Evolutionary conservation across 2,797 vertebrate species (phyloP).

Genomic region (Anisognathus igniventris): DNA sequence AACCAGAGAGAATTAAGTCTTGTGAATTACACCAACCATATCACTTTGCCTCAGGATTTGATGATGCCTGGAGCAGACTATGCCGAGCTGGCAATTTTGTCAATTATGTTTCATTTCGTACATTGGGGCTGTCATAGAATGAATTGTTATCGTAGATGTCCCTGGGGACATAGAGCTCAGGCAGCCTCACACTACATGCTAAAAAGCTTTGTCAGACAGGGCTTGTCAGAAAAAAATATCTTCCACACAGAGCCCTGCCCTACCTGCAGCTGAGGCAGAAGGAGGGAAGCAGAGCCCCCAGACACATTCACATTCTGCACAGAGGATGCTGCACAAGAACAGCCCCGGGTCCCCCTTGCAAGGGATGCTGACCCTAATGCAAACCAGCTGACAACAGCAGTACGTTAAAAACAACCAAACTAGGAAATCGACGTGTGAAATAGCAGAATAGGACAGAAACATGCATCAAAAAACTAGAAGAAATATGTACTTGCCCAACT

Average conservation of each 20-base stretch:
- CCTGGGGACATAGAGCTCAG: background rate
- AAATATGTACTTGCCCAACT: background rate
- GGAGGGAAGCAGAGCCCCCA: fast-evolving
- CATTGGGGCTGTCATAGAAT: background rate
- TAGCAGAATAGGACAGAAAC: background rate
- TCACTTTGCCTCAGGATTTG: background rate
- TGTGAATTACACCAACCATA: background rate
- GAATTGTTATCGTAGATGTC: background rate
- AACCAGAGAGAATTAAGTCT: background rate
- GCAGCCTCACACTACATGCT: background rate
- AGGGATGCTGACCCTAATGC: background rate
- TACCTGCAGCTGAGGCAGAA: background rate
- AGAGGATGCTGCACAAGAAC: background rate
- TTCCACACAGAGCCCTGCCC: background rate
- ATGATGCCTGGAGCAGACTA: background rate
- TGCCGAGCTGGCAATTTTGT: background rate
- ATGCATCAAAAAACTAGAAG: background rate
- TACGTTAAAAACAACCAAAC: background rate
- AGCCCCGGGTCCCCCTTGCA: fast-evolving
- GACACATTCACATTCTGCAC: fast-evolving
- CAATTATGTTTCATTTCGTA: background rate
- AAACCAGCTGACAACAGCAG: background rate
- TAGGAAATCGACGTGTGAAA: background rate
- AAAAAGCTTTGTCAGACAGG: background rate
- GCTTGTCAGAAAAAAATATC: background rate